Conservation (phyloP, 35 echinoderm and acorn worm species). For the Apostichopus japonicus region DNA sequence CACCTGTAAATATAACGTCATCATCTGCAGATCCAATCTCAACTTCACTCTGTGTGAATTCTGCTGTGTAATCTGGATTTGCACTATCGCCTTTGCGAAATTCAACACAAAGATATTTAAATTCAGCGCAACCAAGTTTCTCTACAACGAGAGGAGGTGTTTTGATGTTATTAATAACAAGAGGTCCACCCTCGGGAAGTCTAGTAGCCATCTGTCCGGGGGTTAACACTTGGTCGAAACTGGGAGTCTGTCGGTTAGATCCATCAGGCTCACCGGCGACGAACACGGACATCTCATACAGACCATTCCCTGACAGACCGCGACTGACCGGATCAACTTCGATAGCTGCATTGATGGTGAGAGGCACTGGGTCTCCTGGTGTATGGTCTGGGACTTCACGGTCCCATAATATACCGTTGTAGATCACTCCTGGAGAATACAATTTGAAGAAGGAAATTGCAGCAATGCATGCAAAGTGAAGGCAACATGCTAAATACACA, state of each 20-base stretch:
- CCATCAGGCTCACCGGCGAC: constrained; percentile 70
- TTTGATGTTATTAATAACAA: constrained; percentile 61
- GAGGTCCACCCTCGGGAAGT: constrained; percentile 33
- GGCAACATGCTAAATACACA: no score
- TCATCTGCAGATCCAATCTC: constrained; percentile 44
- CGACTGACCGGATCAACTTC: constrained; percentile 54
- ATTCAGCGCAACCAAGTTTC: constrained; percentile 76
- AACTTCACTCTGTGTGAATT: background rate
- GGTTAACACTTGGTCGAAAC: constrained; percentile 71
- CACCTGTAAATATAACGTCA: constrained; percentile 14
- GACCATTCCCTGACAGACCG: constrained; percentile 49
- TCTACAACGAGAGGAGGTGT: constrained; percentile 71
- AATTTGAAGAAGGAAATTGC: background rate
- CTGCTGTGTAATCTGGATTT: constrained; percentile 64
- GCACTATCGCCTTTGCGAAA: constrained; percentile 64
- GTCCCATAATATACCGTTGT: constrained; percentile 22
- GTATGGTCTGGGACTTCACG: background rate
- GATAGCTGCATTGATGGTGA: constrained; percentile 67
- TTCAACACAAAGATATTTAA: constrained; percentile 81
- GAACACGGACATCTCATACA: constrained; percentile 77
- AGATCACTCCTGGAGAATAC: constrained; percentile 19
- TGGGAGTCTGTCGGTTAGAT: constrained; percentile 58
- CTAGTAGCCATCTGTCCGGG: constrained; percentile 50
- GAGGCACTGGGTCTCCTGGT: constrained; percentile 17
- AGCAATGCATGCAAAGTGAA: background rate